Evolutionary conservation across 1,140 invertebrate species (phyloP), one percentile per base, ranked within the genome.

Genomic region (Philopotamus ludificatus): DNA sequence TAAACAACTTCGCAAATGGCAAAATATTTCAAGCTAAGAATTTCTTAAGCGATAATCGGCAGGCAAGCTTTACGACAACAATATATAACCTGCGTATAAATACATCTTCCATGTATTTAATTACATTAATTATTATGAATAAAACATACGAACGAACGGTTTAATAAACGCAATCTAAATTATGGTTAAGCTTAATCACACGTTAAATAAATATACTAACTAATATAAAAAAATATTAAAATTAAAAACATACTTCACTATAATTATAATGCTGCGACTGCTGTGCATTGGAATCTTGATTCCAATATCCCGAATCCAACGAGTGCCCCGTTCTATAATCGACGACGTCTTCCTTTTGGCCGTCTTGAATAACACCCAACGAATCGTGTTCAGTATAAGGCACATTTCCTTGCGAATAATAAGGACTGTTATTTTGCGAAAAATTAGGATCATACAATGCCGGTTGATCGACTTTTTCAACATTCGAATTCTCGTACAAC

Each of bases 211-310:
- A n/a, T n/a, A n/a, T n/a, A n/a, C n/a, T n/a, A n/a, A n/a, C n/a
- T n/a, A n/a, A n/a, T n/a, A n/a, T 12, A 26, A 47, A 44, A 60
- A 59, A 66, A 50, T 50, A 45, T 15, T 55, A 39, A 51, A 65
- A 63, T 12, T 23, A 53, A 65, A 26, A 16, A 47, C 59, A 26
- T 70, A 70, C 69, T 66, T 70, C 69, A 66, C 64, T 64, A 60
- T 68, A 70, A 58, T 66, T 63, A 51, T 64, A 68, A 26, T 42
- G 41, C 21, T 34, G 26, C 16, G 58, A 58, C 16, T 68, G 54
- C 21, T 64, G 62, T 26, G 34, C 55, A 15, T 54, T 65, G 15
- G 47, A 41, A 12, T 70, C 69, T 16, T 61, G 62, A 49, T 68
- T 68, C 69, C 65, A 68, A 47, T 70, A 70, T 16, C 61, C 61